Percentiles rank a stretch among this genome's conserved stretches.
These are phyloP conservation scores for Callipepla squamata DNA, from an alignment of 2,113 vertebrate species.

Conservation along the genomic window DNA sequence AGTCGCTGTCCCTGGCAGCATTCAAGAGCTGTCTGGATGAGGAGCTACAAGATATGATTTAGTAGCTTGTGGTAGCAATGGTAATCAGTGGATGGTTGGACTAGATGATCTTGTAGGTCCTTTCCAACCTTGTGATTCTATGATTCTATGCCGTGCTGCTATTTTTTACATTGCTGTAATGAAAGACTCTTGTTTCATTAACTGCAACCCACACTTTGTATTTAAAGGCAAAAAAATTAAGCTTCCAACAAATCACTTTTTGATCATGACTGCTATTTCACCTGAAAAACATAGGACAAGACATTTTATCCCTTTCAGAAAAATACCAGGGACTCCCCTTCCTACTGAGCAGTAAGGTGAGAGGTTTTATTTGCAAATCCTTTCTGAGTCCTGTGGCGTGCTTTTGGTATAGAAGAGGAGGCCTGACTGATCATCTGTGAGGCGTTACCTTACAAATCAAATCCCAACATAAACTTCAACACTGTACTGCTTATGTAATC, in stretches of 20 bases:
- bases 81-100: too few species aligned
- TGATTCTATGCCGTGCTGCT: background rate
- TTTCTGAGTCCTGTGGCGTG: background rate
- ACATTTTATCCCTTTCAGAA: background rate
- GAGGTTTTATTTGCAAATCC: background rate
- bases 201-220: background rate
- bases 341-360: background rate
- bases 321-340: background rate
- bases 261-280: background rate
- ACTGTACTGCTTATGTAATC: background rate
- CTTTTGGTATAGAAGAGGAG: background rate
- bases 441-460: background rate
- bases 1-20: too few species aligned
- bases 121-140: too few species aligned
- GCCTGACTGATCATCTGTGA: background rate
- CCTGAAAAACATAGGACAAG: background rate
- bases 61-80: too few species aligned
- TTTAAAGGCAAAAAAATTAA: background rate
- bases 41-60: too few species aligned
- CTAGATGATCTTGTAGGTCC: too few species aligned
- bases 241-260: background rate
- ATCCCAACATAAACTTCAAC: background rate
- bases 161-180: background rate
- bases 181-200: background rate
- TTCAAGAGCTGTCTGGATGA: too few species aligned